phyloP scores from a whole-genome alignment of 1,140 invertebrate species.

The Whitmania pigra region DNA sequence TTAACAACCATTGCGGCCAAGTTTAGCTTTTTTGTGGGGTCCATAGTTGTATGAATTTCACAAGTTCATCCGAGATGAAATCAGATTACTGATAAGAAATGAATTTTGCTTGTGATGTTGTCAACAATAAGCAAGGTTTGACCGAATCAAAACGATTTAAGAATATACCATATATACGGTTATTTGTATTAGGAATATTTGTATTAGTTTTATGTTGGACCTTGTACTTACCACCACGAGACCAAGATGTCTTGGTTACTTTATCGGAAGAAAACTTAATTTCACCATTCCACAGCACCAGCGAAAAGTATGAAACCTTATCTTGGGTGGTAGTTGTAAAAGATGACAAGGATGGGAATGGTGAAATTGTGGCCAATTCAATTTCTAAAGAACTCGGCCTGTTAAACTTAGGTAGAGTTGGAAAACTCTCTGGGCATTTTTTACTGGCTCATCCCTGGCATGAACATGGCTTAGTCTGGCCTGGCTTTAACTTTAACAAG shows the following conservation, averaged over 20 bases:
- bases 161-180: no score
- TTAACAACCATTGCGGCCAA: no score
- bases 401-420: constrained; percentile 16
- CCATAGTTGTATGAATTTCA: no score
- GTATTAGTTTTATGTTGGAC: constrained; percentile 19
- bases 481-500: no score
- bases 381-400: constrained; percentile 22
- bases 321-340: constrained; percentile 6
- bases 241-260: constrained; percentile 11
- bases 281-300: background rate
- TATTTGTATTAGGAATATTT: background rate
- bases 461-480: background rate
- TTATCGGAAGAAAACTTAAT: background rate
- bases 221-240: constrained; percentile 9
- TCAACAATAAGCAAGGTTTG: no score
- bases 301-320: constrained; percentile 12
- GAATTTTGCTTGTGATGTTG: no score
- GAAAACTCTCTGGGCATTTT: constrained; percentile 18
- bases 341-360: background rate
- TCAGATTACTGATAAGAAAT: no score
- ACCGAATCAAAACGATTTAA: no score
- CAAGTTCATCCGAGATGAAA: no score
- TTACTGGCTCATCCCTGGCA: constrained; percentile 21
- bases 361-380: constrained; percentile 4
- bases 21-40: no score